Conservation (phyloP, 2,113 vertebrate genomes). For the Bubo scandiacus region DNA sequence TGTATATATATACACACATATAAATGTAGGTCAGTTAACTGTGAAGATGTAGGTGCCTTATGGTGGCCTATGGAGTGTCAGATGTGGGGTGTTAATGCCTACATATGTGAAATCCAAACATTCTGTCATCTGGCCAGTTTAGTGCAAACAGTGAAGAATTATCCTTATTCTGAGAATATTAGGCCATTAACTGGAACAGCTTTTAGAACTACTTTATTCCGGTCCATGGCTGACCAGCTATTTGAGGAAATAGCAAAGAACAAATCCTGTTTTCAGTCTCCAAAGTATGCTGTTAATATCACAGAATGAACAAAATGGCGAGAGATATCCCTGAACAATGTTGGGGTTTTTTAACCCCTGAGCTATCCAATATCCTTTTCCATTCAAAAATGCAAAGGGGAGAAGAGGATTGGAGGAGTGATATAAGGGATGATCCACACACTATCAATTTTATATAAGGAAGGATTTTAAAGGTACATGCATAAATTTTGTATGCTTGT, state of each 20-base stretch:
- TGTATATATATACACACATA: not conserved
- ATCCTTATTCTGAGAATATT: not conserved
- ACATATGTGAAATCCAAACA: not conserved
- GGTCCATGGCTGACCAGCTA: not conserved
- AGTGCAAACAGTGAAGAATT: not conserved
- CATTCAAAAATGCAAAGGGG: not conserved
- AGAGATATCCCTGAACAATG: not conserved
- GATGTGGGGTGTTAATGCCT: not conserved
- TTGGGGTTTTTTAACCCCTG: not conserved
- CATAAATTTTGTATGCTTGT: not conserved
- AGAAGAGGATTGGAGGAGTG: not conserved
- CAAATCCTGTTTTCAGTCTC: not conserved
- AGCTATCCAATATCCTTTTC: not conserved
- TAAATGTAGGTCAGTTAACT: not conserved
- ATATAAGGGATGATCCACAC: not conserved
- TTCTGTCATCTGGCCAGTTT: not conserved
- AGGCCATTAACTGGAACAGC: not conserved
- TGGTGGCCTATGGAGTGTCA: not conserved
- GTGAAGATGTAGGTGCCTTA: not conserved
- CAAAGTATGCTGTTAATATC: fast-evolving
- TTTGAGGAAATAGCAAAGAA: not conserved
- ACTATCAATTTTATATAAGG: not conserved
- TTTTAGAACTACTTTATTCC: not conserved
- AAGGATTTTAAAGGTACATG: not conserved
- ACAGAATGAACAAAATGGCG: not conserved